These are phyloP conservation scores for Discoglossus pictus DNA, from an alignment of 2,797 vertebrate genomes.

Conservation along the genomic window DNA sequence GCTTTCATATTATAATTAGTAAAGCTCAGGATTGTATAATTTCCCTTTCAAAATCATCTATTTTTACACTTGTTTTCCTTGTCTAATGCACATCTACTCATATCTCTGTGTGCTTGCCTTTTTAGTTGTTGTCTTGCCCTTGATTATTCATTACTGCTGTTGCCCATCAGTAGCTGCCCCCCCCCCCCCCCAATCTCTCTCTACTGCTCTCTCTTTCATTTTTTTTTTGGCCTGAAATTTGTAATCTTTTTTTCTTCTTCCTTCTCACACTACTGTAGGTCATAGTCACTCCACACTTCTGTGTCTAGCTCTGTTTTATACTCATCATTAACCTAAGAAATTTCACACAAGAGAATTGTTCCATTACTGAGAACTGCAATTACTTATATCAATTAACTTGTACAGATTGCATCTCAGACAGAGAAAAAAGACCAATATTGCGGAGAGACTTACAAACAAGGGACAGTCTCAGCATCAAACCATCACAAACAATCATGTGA, in stretches of 20 bases:
- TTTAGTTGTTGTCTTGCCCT: too few relatives aligned
- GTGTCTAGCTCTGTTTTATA: slow-evolving; percentile 24
- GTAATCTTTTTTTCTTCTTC: slow-evolving; percentile 13
- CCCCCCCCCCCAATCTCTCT: too few relatives aligned
- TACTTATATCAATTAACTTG: slow-evolving; percentile 33
- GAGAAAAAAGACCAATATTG: slow-evolving; percentile 5
- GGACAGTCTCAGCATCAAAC: neutral
- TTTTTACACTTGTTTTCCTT: too few relatives aligned
- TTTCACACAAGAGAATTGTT: slow-evolving; percentile 40
- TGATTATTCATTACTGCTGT: too few relatives aligned
- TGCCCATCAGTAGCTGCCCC: too few relatives aligned
- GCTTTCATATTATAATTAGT: neutral
- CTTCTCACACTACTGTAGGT: slow-evolving; percentile 12
- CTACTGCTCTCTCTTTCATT: neutral
- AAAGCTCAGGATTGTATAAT: neutral
- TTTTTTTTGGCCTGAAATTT: neutral
- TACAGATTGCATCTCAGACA: slow-evolving; percentile 14
- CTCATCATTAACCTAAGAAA: slow-evolving; percentile 41
- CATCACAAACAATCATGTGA: too few relatives aligned
- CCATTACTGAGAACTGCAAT: slow-evolving; percentile 31
- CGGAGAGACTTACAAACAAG: slow-evolving; percentile 19
- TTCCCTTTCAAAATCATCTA: neutral
- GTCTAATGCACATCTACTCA: too few relatives aligned
- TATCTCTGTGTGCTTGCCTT: too few relatives aligned
- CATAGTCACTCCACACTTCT: slow-evolving; percentile 5